Evolutionary conservation across 53 echinoderm and acorn worm genomes (phyloP), one percentile per base, ranked within the genome.

Genomic region (Holothuria scabra): DNA sequence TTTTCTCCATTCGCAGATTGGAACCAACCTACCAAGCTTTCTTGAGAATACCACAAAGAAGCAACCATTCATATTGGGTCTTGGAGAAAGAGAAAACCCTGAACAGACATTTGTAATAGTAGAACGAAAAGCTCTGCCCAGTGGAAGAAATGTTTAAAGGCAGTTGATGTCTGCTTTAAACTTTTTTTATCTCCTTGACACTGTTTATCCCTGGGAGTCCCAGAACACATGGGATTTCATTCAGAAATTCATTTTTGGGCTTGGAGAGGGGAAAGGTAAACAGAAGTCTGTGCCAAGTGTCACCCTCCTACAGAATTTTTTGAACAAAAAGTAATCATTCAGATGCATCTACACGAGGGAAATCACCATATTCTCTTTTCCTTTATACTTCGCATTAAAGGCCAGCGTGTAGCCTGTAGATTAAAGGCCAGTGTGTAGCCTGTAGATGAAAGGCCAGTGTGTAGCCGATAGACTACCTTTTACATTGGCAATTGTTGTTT

Each of bases 111-210:
- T 76, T 76, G 52, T 35, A 35, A 35, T n/a, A n/a, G n/a, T 35
- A 35, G 35, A 35, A 35, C 35, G 35, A 35, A 35, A 35, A 35
- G 35, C 35, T 35, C 35, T 35, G 35, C 35, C 35, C 35, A 4
- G 23, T 35, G 35, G 35, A 35, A 35, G 6, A 35, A 35, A 35
- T 4, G 6, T 35, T 35, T 35, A 35, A 35, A 35, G 35, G 35
- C 35, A 21, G 76, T 76, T n/a, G 76, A 76, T 20, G 5, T 49
- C 18, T 76, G 76, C 52, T 76, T 76, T 28, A 76, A 76, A 49
- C 9, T 56, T 2, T 46, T n/a, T 76, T 18, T 76, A 49, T 28
- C 44, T 76, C 21, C 12, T 76, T 5, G 56, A 76, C 76, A 55
- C 22, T 18, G 49, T 48, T 13, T 76, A 48, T 56, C 76, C 55